These are phyloP conservation scores for Rhinella marina DNA, from an alignment of 2,797 vertebrate genomes.

Conservation along the genomic window DNA sequence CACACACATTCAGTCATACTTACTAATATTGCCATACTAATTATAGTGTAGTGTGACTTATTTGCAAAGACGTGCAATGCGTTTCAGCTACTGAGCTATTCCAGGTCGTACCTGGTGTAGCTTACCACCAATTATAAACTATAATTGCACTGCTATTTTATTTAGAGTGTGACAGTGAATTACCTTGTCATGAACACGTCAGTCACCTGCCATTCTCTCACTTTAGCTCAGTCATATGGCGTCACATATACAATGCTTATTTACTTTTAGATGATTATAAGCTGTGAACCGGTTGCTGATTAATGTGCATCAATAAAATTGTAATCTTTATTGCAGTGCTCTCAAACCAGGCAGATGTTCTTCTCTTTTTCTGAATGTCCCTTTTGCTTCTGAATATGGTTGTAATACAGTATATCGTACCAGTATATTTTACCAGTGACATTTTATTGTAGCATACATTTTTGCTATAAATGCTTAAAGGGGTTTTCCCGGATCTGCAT, in stretches of 20 bases:
- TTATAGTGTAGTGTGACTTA: neutral
- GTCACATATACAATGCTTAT: conserved; percentile 15
- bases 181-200: neutral
- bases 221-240: conserved; percentile 15
- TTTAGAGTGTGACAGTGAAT: neutral
- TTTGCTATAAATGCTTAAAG: no score
- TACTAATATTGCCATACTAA: neutral
- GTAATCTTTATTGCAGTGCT: conserved; percentile 25
- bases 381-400: neutral
- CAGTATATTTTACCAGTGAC: neutral
- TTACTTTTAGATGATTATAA: conserved; percentile 12
- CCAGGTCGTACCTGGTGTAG: no score
- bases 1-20: no score
- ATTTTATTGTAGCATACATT: neutral
- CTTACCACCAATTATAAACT: neutral
- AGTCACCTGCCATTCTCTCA: neutral
- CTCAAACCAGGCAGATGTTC: conserved; percentile 9
- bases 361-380: neutral
- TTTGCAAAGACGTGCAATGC: neutral
- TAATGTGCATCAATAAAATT: conserved; percentile 34
- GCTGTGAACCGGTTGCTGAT: neutral
- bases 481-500: no score
- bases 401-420: neutral
- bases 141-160: neutral
- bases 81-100: no score